Conservation (phyloP, 2,888 invertebrate species). For the Glyphotaelius pellucidus region DNA sequence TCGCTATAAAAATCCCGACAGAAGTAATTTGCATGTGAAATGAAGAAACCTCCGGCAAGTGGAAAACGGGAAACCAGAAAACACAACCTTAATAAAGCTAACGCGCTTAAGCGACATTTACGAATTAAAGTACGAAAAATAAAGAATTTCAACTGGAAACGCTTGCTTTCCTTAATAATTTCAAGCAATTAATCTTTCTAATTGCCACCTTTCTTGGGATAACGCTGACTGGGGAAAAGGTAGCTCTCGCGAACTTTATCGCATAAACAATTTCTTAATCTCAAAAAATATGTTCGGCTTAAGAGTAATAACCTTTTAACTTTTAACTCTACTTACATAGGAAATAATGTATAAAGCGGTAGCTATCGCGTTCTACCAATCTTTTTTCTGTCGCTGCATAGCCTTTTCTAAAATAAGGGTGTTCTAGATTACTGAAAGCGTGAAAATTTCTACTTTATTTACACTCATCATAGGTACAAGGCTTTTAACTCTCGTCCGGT, state of each 20-base stretch:
- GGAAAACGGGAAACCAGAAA: constrained; percentile 61
- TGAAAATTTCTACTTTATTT: not conserved
- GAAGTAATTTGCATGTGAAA: constrained; percentile 64
- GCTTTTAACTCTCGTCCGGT: not conserved
- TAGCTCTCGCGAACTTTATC: not conserved
- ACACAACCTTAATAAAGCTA: constrained; percentile 63
- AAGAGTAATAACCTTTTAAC: not conserved
- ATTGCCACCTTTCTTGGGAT: constrained; percentile 47
- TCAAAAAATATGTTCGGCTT: not conserved
- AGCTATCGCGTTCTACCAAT: not conserved
- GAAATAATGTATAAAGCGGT: not conserved
- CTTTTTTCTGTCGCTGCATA: not conserved
- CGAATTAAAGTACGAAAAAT: constrained; percentile 55
- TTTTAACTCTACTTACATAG: not conserved
- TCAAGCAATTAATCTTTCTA: constrained; percentile 55
- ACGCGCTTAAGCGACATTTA: constrained; percentile 57
- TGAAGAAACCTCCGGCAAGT: constrained; percentile 63
- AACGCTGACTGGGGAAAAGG: constrained; percentile 28
- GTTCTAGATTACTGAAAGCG: not conserved
- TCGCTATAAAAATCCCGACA: constrained; percentile 42
- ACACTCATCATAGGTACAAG: not conserved
- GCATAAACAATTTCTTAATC: constrained; percentile 24
- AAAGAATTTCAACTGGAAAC: constrained; percentile 30
- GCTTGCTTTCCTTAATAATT: constrained; percentile 54
- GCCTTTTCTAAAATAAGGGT: not conserved